phyloP scores from a whole-genome alignment of 2,113 vertebrate species.

The Podilymbus podiceps region DNA sequence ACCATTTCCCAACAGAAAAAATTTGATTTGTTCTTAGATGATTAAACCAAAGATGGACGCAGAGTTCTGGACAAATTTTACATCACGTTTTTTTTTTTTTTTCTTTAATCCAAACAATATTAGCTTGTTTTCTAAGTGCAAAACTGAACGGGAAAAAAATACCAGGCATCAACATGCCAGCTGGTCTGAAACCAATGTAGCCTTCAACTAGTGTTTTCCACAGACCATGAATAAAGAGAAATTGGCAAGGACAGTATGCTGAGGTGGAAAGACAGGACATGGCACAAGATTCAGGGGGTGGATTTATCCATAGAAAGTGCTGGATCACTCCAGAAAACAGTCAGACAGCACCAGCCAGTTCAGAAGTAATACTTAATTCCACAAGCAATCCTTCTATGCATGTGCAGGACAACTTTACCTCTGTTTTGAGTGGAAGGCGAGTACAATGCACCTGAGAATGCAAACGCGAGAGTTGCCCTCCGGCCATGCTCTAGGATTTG shows the following conservation, averaged over 20 bases:
- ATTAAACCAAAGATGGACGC: conserved; percentile 18
- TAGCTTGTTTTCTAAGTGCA: neutral
- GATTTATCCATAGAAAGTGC: neutral
- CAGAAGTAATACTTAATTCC: neutral
- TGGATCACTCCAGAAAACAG: neutral
- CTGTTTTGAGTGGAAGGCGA: fast-evolving
- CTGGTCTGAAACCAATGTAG: neutral
- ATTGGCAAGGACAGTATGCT: neutral
- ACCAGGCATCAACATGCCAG: neutral
- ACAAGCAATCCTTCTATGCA: fast-evolving
- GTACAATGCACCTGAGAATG: fast-evolving
- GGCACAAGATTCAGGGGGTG: neutral
- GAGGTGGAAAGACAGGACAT: neutral
- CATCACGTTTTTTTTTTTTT: neutral
- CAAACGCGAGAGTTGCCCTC: neutral
- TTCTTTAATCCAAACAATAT: neutral
- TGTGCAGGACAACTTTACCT: neutral
- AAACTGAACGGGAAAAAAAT: neutral
- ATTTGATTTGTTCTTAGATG: conserved; percentile 34
- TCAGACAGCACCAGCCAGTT: neutral
- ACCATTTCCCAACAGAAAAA: conserved; percentile 58
- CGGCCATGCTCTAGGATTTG: fast-evolving
- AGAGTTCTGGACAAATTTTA: neutral
- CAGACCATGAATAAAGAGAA: neutral
- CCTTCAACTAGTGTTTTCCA: neutral